Evolutionary conservation across 2,113 vertebrate species (phyloP).

Genomic region (Origma solitaria): DNA sequence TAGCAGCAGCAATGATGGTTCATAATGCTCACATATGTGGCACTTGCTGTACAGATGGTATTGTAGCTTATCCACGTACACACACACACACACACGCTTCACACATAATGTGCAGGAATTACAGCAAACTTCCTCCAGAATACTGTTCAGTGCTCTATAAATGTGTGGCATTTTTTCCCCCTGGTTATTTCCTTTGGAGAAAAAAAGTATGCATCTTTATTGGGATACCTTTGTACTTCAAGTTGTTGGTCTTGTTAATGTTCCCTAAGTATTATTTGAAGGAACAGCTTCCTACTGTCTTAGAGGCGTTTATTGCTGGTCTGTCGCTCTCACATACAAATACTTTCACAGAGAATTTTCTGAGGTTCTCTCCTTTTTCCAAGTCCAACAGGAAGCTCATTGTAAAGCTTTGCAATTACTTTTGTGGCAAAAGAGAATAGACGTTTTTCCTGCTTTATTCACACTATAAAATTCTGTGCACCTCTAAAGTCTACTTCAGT

Average conservation of each 20-base stretch:
- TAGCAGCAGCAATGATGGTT: constrained; percentile 28
- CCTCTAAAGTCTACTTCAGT: constrained; percentile 21
- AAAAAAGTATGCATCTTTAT: background rate
- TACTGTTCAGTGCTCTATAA: background rate
- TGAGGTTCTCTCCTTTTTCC: constrained; percentile 37
- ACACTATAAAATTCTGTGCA: background rate
- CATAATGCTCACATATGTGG: constrained; percentile 39
- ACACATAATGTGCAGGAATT: constrained; percentile 28
- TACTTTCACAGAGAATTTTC: constrained; percentile 39
- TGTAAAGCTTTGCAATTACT: constrained; percentile 48
- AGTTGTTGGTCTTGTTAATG: background rate
- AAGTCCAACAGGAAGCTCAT: constrained; percentile 58
- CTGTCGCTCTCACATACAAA: background rate
- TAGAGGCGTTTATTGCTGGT: background rate
- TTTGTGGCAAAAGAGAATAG: constrained; percentile 54
- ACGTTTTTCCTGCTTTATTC: constrained; percentile 50
- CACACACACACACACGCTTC: background rate
- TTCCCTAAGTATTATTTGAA: constrained; percentile 9
- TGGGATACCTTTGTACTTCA: background rate
- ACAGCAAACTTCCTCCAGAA: constrained; percentile 23
- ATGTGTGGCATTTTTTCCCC: background rate
- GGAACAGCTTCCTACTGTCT: constrained; percentile 35
- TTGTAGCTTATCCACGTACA: constrained; percentile 30
- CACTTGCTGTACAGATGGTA: constrained; percentile 51
- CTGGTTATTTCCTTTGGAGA: background rate